Percentiles rank a stretch among this genome's conserved stretches.
Evolutionary conservation across 53 echinoderm and acorn worm genomes (phyloP).

Genomic region (Zoroaster sp.): DNA sequence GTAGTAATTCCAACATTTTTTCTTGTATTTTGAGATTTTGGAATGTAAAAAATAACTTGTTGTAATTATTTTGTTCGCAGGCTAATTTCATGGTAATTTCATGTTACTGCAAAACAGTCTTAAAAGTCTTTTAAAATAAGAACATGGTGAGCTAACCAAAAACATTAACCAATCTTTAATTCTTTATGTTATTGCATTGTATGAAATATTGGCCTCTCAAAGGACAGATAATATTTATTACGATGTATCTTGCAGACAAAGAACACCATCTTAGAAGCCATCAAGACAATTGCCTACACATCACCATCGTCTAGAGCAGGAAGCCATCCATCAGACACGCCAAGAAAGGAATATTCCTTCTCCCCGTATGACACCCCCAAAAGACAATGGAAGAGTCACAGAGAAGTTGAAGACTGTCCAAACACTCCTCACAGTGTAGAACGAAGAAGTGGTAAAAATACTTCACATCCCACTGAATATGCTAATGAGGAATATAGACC

Average conservation of each 20-base stretch:
- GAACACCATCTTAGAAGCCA: slow-evolving; percentile 60
- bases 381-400: background rate
- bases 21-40: too few species aligned
- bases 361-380: background rate
- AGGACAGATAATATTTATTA: background rate
- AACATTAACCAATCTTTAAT: too few species aligned
- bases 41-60: too few species aligned
- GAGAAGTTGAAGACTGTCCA: background rate
- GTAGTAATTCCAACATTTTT: too few species aligned
- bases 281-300: slow-evolving; percentile 63
- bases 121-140: too few species aligned
- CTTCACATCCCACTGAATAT: background rate
- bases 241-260: slow-evolving; percentile 64
- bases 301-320: background rate
- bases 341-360: background rate
- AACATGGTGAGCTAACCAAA: too few species aligned
- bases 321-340: slow-evolving; percentile 4
- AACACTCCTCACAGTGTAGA: too few species aligned
- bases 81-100: too few species aligned
- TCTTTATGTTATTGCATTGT: too few species aligned
- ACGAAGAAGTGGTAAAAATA: background rate
- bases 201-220: background rate
- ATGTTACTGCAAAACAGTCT: background rate
- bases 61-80: too few species aligned
- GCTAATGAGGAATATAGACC: background rate